Evolutionary conservation across 2,888 invertebrate species (phyloP), one percentile per base, ranked within the genome.

Genomic region (Hemaris fuciformis): DNA sequence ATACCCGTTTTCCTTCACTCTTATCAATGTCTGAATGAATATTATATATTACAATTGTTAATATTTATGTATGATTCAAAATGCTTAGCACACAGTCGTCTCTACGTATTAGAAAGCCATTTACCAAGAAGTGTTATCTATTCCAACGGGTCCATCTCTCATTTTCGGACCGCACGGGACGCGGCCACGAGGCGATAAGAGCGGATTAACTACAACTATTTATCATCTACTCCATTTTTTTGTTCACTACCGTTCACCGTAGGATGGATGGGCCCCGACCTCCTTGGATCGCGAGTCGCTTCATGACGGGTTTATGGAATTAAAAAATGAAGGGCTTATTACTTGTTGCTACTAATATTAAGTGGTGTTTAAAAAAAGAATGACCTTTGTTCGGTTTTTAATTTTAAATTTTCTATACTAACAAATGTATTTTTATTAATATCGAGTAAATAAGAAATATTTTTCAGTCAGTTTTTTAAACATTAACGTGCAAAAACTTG

Each of bases 161-260:
- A 91, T 91, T 88, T 90, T 89, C 80, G 85, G 90, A 89, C 89
- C 90, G 84, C 91, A 89, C 89, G 90, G 89, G 89, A 85, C 85
- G 88, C 80, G 72, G 71, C 80, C 73, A 75, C 72, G 75, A 75
- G 78, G 76, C 85, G 91, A 91, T 91, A 91, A 91, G 86, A 79
- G 75, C 78, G 91, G 92, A 92, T 92, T 92, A 92, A 90, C 87
- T 83, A 80, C 73, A 80, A 86, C 91, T 89, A 92, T 91, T 91
- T 90, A 91, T 92, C 91, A 92, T 91, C 80, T 80, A 79, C 75
- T 84, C 79, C 74, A 82, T 79, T 86, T 87, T 90, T 89, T 89
- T 85, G 79, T 87, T 83, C 81, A 87, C 88, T 89, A 89, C 88
- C 83, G 87, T 85, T 81, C 79, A 64, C 76, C 77, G 75, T 79